These are phyloP conservation scores for Eupithecia insigniata DNA, from an alignment of 2,888 invertebrate species.

Conservation along the genomic window DNA sequence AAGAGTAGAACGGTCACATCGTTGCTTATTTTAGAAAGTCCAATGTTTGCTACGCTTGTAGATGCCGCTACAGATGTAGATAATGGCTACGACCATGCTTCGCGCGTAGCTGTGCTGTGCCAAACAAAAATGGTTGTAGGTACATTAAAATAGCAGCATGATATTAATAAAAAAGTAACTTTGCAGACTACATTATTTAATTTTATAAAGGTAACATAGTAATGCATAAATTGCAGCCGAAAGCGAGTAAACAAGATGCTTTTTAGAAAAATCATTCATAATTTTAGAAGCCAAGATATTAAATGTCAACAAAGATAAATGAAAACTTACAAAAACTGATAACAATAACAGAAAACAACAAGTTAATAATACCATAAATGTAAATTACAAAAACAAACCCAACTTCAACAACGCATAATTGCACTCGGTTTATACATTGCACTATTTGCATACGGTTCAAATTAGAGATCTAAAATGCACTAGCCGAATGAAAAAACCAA, in stretches of 20 bases:
- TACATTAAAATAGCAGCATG: not conserved
- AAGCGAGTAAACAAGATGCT: not conserved
- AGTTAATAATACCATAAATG: not conserved
- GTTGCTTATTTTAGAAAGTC: not conserved
- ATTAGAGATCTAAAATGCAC: too few species aligned
- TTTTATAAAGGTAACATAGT: not conserved
- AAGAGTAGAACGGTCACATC: slow-evolving; percentile 38
- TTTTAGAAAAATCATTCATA: not conserved
- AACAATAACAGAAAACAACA: not conserved
- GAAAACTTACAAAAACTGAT: not conserved
- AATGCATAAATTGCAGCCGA: not conserved
- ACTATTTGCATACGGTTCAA: too few species aligned
- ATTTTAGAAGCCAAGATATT: not conserved
- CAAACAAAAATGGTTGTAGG: not conserved
- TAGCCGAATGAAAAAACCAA: too few species aligned
- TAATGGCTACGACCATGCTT: not conserved
- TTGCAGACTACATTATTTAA: not conserved
- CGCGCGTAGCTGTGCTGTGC: not conserved
- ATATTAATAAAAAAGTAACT: too few species aligned
- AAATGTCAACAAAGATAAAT: not conserved
- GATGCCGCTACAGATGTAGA: not conserved
- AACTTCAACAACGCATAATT: not conserved
- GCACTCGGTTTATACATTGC: too few species aligned
- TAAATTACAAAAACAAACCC: not conserved
- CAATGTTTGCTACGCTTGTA: not conserved